Conservation (phyloP, 2,113 vertebrate species). For the Melanerpes aurifrons region DNA sequence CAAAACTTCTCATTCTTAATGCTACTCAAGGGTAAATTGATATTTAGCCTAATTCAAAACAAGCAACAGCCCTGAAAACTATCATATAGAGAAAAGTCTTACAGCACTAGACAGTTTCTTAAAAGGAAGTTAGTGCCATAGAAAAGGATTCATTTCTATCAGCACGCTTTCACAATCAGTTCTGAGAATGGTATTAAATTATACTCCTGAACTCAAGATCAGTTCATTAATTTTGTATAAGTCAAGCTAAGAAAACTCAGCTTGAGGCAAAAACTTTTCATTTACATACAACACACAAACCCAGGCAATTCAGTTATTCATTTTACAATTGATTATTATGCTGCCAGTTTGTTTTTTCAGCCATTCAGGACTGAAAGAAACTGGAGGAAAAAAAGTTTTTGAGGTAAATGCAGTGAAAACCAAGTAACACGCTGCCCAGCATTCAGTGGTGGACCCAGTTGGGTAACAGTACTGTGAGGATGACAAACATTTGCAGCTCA, state of each 20-base stretch:
- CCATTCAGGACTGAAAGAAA: not conserved
- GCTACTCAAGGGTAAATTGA: not conserved
- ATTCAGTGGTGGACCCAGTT: not conserved
- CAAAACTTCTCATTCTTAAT: not conserved
- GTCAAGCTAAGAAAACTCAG: not conserved
- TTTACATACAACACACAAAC: fast-evolving
- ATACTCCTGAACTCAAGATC: not conserved
- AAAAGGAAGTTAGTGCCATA: not conserved
- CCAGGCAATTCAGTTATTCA: not conserved
- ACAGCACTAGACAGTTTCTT: not conserved
- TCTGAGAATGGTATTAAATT: not conserved
- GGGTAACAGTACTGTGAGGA: not conserved
- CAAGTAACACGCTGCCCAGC: not conserved
- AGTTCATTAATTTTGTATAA: not conserved
- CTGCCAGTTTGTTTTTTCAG: not conserved
- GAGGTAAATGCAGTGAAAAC: not conserved
- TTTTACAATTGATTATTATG: not conserved
- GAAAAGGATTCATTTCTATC: not conserved
- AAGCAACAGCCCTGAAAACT: not conserved
- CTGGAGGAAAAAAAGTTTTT: not conserved
- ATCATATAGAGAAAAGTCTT: not conserved
- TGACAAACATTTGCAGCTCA: not conserved
- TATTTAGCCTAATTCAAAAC: not conserved
- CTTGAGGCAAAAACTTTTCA: not conserved
- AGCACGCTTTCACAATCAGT: not conserved